A percentile compares a stretch with the other conserved stretches of the same genome.
These are phyloP conservation scores for Trissoscelio sp. DNA, from an alignment of 2,888 invertebrate species.

Conservation along the genomic window DNA sequence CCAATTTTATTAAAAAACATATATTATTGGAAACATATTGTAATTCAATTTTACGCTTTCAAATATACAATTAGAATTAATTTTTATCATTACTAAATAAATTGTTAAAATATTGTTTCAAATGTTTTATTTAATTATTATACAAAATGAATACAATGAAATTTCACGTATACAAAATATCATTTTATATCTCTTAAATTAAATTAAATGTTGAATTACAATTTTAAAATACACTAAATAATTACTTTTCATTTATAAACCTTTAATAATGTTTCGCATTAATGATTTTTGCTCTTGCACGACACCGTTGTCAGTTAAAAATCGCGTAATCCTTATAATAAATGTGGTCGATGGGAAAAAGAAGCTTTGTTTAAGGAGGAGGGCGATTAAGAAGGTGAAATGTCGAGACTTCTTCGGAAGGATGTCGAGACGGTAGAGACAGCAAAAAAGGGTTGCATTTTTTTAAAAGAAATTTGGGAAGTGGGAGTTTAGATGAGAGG, in stretches of 20 bases:
- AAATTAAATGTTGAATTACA: neutral
- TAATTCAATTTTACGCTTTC: no score
- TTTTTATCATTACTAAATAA: no score
- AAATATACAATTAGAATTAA: no score
- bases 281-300: constrained; percentile 9
- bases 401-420: constrained; percentile 47
- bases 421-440: constrained; percentile 34
- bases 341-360: constrained; percentile 47
- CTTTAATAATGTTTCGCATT: constrained; percentile 11
- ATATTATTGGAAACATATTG: no score
- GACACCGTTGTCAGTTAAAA: constrained; percentile 39
- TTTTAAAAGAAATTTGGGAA: constrained; percentile 17
- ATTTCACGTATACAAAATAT: neutral
- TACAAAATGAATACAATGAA: no score
- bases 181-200: neutral
- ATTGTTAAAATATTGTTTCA: no score
- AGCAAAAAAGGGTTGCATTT: constrained; percentile 28
- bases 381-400: constrained; percentile 51
- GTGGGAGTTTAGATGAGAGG: constrained; percentile 24
- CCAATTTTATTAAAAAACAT: no score
- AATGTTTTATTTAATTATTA: no score
- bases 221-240: neutral
- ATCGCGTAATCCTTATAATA: constrained; percentile 39
- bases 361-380: constrained; percentile 63
- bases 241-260: neutral